A percentile compares a stretch with the other conserved stretches of the same genome.
Conservation (phyloP, 2,888 invertebrate species). For the Xylocampa areola region DNA sequence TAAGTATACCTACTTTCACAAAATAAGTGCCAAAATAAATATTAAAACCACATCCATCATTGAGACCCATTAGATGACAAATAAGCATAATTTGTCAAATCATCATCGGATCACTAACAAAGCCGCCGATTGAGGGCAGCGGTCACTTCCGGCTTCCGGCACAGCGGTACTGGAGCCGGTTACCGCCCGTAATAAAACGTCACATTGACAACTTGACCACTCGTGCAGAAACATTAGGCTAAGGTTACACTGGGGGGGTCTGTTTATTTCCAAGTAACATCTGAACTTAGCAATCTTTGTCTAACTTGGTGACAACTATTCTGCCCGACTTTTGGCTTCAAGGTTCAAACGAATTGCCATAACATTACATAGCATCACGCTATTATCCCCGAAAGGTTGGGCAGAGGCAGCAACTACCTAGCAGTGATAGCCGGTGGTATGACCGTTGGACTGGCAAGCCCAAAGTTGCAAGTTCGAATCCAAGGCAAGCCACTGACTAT, state of each 20-base stretch:
- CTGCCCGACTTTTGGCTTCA: no score
- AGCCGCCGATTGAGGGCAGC: constrained; percentile 51
- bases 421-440: no score
- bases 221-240: constrained; percentile 54
- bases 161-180: constrained; percentile 29
- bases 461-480: no score
- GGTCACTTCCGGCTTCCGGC: constrained; percentile 60
- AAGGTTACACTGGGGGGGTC: constrained; percentile 4
- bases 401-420: no score
- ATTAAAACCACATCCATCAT: neutral
- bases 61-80: constrained; percentile 2
- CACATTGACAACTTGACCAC: constrained; percentile 49
- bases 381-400: no score
- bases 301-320: no score
- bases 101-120: constrained; percentile 42
- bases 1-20: constrained; percentile 30
- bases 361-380: no score
- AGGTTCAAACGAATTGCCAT: no score
- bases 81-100: constrained; percentile 15
- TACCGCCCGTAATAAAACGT: constrained; percentile 35
- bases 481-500: no score
- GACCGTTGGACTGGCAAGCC: no score
- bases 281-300: no score
- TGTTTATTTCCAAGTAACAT: no score
- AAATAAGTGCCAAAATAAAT: neutral